Conservation (phyloP, 2,888 invertebrate species). For the Acheta domesticus region DNA sequence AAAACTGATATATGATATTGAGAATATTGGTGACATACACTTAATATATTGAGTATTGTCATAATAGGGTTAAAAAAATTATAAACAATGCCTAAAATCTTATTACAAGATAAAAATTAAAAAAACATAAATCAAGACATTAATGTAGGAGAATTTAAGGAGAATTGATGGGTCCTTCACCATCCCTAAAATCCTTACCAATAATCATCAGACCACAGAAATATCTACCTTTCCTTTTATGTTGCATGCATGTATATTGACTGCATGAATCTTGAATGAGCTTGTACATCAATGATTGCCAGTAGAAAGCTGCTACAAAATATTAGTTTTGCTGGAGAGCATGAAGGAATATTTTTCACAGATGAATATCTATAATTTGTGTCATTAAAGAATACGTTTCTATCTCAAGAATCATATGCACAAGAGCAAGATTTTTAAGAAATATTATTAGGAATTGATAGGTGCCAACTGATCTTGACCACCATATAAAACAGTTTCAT, state of each 20-base stretch:
- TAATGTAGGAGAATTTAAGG: background rate
- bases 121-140: background rate
- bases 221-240: background rate
- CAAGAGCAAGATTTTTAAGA: too few relatives aligned
- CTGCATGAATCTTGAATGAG: background rate
- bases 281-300: too few relatives aligned
- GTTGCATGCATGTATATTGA: background rate
- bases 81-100: background rate
- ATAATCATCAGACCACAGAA: background rate
- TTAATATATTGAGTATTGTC: background rate
- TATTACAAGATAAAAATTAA: background rate
- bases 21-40: background rate
- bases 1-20: too few relatives aligned
- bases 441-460: too few relatives aligned
- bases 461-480: too few relatives aligned
- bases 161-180: constrained; percentile 9
- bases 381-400: too few relatives aligned
- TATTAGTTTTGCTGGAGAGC: too few relatives aligned
- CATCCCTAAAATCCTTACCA: background rate
- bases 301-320: too few relatives aligned
- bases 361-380: too few relatives aligned
- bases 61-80: background rate
- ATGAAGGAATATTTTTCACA: too few relatives aligned
- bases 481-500: too few relatives aligned
- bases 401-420: too few relatives aligned